Evolutionary conservation across 2,797 vertebrate genomes (phyloP).

Genomic region (Hydrophis major): DNA sequence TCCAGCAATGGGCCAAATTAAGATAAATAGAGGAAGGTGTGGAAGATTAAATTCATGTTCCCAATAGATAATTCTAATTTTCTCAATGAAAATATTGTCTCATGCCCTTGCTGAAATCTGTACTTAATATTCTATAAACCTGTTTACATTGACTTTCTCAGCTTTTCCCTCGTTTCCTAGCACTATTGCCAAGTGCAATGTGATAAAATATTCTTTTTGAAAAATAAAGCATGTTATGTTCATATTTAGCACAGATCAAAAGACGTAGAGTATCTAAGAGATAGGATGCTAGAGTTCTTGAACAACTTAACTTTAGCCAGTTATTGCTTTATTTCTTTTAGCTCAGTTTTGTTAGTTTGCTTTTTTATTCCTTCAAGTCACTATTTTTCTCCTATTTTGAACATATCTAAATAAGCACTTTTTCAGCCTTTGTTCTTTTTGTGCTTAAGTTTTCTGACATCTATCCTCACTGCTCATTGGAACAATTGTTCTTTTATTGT

Average conservation of each 20-base stretch:
- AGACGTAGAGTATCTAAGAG: not conserved
- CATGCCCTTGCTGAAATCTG: not conserved
- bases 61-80: not conserved
- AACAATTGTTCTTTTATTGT: not conserved
- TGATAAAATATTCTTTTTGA: not conserved
- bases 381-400: not conserved
- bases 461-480: not conserved
- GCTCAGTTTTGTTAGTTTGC: not conserved
- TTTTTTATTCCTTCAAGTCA: not conserved
- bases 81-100: not conserved
- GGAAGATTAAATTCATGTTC: not conserved
- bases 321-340: not conserved
- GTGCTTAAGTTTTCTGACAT: not conserved
- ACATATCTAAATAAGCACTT: not conserved
- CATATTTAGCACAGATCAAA: not conserved
- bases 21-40: not conserved
- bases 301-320: not conserved
- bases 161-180: not conserved
- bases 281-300: not conserved
- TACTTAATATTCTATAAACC: not conserved
- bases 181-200: not conserved
- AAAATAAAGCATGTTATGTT: not conserved
- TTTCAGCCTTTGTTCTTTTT: not conserved
- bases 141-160: not conserved
- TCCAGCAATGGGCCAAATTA: not conserved